Conservation (phyloP, 2,888 invertebrate species). For the Melanostoma mellinum region DNA sequence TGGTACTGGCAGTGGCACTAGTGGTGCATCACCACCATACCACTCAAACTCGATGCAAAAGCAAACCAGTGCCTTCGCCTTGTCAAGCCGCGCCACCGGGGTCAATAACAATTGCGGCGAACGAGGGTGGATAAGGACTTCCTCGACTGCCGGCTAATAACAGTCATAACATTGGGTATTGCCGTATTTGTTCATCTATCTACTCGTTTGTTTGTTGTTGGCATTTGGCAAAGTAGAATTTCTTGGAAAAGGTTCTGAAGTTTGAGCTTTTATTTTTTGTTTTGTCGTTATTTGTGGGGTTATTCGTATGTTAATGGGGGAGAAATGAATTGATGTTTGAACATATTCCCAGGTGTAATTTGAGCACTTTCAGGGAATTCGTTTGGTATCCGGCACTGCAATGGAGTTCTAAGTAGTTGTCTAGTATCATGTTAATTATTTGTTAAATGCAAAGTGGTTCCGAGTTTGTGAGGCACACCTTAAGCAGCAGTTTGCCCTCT, state of each 20-base stretch:
- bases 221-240: background rate
- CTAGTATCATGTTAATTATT: too few relatives aligned
- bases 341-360: slow-evolving; percentile 12
- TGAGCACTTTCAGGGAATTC: background rate
- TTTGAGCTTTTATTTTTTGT: background rate
- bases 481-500: too few relatives aligned
- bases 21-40: slow-evolving; percentile 10
- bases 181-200: slow-evolving; percentile 33
- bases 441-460: too few relatives aligned
- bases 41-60: slow-evolving; percentile 12
- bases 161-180: slow-evolving; percentile 65
- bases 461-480: too few relatives aligned
- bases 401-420: too few relatives aligned
- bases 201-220: slow-evolving; percentile 2
- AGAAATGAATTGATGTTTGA: slow-evolving; percentile 2
- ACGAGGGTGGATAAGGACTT: slow-evolving; percentile 59
- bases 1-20: background rate
- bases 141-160: slow-evolving; percentile 58
- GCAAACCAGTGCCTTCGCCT: slow-evolving; percentile 39
- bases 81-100: slow-evolving; percentile 45
- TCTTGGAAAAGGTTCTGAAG: slow-evolving; percentile 12
- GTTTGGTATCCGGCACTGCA: background rate
- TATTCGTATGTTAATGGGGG: slow-evolving; percentile 3
- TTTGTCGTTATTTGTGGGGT: slow-evolving; percentile 9
- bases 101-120: slow-evolving; percentile 66